Percentiles rank a stretch among this genome's conserved stretches.
Conservation (phyloP, 2,797 vertebrate genomes). For the Sebastolobus alascanus region DNA sequence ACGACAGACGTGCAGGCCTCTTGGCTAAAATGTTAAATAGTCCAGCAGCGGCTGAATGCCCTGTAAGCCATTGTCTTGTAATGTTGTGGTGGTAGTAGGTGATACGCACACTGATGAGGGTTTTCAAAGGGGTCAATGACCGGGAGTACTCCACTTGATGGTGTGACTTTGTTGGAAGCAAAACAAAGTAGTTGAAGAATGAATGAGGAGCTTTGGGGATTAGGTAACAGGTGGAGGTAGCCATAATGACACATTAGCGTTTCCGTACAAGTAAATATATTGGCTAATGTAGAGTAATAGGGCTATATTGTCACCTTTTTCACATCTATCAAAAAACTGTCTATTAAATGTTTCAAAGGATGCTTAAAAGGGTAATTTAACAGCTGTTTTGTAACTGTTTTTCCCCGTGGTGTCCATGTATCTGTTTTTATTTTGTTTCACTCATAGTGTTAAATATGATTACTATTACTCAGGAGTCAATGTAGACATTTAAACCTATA, state of each 20-base stretch:
- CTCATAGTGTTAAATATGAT: too few relatives aligned
- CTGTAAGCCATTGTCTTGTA: slow-evolving; percentile 39
- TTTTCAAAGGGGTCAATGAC: slow-evolving; percentile 63
- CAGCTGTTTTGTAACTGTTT: too few relatives aligned
- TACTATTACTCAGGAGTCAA: too few relatives aligned
- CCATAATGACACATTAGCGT: slow-evolving; percentile 2
- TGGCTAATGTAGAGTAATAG: too few relatives aligned
- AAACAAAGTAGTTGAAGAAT: slow-evolving; percentile 57
- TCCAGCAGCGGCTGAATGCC: slow-evolving; percentile 39
- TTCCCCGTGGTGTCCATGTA: too few relatives aligned
- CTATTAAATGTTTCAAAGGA: too few relatives aligned
- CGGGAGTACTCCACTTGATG: slow-evolving; percentile 51
- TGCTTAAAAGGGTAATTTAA: too few relatives aligned
- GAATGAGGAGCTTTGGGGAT: slow-evolving; percentile 38
- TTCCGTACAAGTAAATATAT: slow-evolving; percentile 2
- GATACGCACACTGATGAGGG: slow-evolving; percentile 66
- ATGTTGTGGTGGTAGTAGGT: slow-evolving; percentile 32
- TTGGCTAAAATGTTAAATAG: slow-evolving; percentile 25
- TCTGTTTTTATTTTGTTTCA: too few relatives aligned
- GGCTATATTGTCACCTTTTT: neutral
- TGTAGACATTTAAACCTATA: too few relatives aligned
- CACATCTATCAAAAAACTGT: too few relatives aligned
- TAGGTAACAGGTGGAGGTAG: slow-evolving; percentile 41
- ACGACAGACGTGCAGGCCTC: neutral
- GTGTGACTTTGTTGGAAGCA: slow-evolving; percentile 61